These are phyloP conservation scores for Eclectus roratus DNA, from an alignment of 2,113 vertebrate genomes.

Conservation along the genomic window DNA sequence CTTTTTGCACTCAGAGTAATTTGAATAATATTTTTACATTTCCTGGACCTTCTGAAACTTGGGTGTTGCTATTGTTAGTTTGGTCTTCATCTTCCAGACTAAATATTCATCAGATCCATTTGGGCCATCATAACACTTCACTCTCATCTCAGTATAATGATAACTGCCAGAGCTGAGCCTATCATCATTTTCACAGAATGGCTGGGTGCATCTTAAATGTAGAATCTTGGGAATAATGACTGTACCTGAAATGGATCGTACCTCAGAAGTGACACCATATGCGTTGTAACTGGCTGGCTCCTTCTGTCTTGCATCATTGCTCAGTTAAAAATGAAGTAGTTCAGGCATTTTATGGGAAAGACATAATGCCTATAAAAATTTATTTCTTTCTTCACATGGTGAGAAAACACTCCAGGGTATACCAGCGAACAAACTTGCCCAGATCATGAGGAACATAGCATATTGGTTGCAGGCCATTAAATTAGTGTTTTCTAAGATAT, in stretches of 20 bases:
- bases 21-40: not conserved
- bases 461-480: conserved; percentile 51
- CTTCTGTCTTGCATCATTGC: conserved; percentile 49
- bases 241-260: conserved; percentile 37
- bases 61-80: conserved; percentile 24
- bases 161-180: conserved; percentile 7
- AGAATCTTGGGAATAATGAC: not conserved
- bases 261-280: not conserved
- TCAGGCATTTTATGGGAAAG: conserved; percentile 52
- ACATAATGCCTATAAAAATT: conserved; percentile 54
- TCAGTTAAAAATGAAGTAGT: conserved; percentile 57
- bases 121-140: not conserved
- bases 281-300: not conserved
- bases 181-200: conserved; percentile 48
- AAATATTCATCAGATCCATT: conserved; percentile 57
- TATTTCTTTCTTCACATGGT: conserved; percentile 34
- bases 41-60: conserved; percentile 23
- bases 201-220: conserved; percentile 13
- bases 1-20: not conserved
- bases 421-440: conserved; percentile 32
- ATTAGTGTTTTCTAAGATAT: conserved; percentile 43
- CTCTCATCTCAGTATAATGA: not conserved
- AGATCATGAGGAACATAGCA: not conserved
- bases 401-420: not conserved
- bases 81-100: not conserved